Conservation (phyloP, 2,888 invertebrate species). For the Pyralis farinalis region DNA sequence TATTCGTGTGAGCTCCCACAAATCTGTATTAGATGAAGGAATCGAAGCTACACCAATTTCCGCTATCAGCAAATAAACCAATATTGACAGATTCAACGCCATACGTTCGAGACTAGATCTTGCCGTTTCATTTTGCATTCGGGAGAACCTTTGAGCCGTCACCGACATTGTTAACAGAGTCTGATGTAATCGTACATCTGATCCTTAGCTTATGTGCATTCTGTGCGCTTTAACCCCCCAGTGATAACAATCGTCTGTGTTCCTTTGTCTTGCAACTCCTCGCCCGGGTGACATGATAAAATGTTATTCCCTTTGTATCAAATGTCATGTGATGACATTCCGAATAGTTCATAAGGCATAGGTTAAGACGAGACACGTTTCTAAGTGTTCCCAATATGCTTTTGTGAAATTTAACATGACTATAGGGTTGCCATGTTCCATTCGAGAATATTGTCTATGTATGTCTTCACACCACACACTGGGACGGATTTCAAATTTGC, state of each 20-base stretch:
- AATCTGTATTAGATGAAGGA: no score
- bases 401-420: neutral
- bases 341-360: slow-evolving; percentile 1
- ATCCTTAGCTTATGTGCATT: slow-evolving; percentile 15
- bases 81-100: no score
- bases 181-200: slow-evolving; percentile 6
- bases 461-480: no score
- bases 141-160: neutral
- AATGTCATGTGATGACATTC: slow-evolving; percentile 2
- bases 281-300: slow-evolving; percentile 4
- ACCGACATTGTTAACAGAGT: slow-evolving; percentile 2
- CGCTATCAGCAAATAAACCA: no score
- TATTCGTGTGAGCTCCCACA: no score
- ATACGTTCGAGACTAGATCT: no score
- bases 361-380: slow-evolving; percentile 3
- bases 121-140: no score
- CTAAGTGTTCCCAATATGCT: no score
- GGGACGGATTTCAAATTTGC: no score
- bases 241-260: slow-evolving; percentile 16
- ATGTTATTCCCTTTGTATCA: slow-evolving; percentile 6
- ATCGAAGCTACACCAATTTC: no score
- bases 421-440: no score
- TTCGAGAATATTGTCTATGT: no score
- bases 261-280: slow-evolving; percentile 19
- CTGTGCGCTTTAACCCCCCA: slow-evolving; percentile 18